Base-by-base conservation (phyloP, 2,888 invertebrate genomes). In the Lasioglossum lativentre region DNA sequence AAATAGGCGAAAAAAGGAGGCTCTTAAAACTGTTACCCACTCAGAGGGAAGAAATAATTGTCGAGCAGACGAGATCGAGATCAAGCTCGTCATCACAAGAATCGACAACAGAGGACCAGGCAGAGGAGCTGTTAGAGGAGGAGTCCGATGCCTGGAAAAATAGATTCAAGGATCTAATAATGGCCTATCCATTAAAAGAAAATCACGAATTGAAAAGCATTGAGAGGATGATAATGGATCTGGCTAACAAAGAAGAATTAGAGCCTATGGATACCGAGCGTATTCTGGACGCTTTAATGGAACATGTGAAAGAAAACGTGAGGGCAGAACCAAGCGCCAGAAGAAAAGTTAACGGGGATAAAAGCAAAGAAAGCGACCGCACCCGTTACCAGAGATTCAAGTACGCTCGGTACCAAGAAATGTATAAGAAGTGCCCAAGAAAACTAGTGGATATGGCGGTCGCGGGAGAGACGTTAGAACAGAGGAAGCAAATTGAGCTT, bases 1-100 rank as follows among this genome's bases (percentile, higher is more conserved):
- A 73, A 38, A 73, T 73, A 16, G 23, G 73, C 23, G 73, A 73
- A 0, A 73, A 73, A n/a, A 73, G 73, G 40, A 38, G 74, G 59
- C 40, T 23, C 23, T 0, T 59, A 2, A 6, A 6, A 19, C 1
- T 56, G 0, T 23, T 56, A 0, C 56, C 19, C 23, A n/a, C 56
- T 5, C 23, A 0, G 5, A 23, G 23, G 59, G 27, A 0, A 59
- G 59, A 59, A 27, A 2, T 0, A 0, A 27, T 23, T 3, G n/a
- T 4, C 59, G 23, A 23, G 6, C 8, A 59, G 4, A 5, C n/a
- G 6, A 0, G 52, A n/a, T n/a, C n/a, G 3, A n/a, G n/a, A n/a
- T n/a, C n/a, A 0, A 23, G 52, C 23, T 23, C 23, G 52, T 2
- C 52, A 1, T 23, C 52, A 0, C 3, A 23, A 0, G 52, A 52